Percentiles rank a stretch among this genome's conserved stretches.
phyloP scores from a whole-genome alignment of 2,113 vertebrate genomes.

The Poicephalus meyeri region DNA sequence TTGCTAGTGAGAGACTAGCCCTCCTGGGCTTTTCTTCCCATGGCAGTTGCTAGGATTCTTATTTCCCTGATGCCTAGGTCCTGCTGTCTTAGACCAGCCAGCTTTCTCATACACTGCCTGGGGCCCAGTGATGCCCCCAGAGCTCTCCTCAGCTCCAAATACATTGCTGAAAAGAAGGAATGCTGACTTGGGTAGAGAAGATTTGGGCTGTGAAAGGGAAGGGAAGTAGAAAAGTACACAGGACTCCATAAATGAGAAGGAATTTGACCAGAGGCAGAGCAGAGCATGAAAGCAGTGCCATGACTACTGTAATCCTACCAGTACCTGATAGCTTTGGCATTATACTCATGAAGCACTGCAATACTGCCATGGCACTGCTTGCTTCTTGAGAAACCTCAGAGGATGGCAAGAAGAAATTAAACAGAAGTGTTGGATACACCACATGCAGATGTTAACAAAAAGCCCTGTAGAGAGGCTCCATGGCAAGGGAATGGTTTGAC shows the following conservation, averaged over 20 bases:
- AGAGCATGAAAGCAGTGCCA: background rate
- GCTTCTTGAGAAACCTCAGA: background rate
- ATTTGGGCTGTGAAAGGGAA: background rate
- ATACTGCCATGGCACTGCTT: background rate
- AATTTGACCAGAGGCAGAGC: background rate
- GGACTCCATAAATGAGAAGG: background rate
- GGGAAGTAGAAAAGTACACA: background rate
- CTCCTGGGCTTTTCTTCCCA: background rate
- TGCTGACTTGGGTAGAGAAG: background rate
- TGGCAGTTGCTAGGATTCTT: background rate
- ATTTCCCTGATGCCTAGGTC: background rate
- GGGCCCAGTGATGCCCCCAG: background rate
- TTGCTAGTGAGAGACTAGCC: background rate
- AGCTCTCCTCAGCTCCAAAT: background rate
- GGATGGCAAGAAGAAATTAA: background rate
- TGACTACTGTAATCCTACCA: background rate
- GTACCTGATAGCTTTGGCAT: background rate
- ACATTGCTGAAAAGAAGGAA: background rate
- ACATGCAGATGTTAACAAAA: background rate
- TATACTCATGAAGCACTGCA: no score
- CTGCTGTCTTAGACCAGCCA: background rate
- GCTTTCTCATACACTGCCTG: background rate
- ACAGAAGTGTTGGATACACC: background rate
- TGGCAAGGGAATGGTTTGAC: background rate
- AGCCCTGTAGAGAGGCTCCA: background rate